A percentile compares a stretch with the other conserved stretches of the same genome.
Conservation (phyloP, 1,140 invertebrate genomes). For the Rhizoglyphus robini region DNA sequence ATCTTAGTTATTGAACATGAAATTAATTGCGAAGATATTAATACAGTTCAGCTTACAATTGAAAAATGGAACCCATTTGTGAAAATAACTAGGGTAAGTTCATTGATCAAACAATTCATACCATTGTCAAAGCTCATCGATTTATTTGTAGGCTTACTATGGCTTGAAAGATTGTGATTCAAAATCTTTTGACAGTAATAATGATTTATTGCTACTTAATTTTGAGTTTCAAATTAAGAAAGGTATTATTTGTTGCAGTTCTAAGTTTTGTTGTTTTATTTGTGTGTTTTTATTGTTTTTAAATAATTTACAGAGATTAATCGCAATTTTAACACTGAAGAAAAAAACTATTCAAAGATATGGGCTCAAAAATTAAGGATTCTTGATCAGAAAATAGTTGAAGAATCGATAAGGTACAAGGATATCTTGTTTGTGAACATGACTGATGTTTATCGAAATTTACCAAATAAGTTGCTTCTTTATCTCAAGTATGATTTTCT, state of each 20-base stretch:
- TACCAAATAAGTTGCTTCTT: slow-evolving; percentile 23
- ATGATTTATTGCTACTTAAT: slow-evolving; percentile 4
- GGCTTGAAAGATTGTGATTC: slow-evolving; percentile 11
- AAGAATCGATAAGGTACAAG: slow-evolving; percentile 9
- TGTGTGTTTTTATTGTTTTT: too few species aligned
- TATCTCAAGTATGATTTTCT: slow-evolving; percentile 21
- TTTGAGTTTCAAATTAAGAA: background rate
- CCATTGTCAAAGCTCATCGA: slow-evolving; percentile 1
- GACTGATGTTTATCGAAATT: slow-evolving; percentile 24
- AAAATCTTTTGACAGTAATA: background rate
- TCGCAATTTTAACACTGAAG: too few species aligned
- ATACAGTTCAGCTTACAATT: too few species aligned
- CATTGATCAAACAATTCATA: background rate
- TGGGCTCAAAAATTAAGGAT: slow-evolving; percentile 13
- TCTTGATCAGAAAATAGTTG: slow-evolving; percentile 10
- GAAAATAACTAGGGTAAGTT: slow-evolving; percentile 9
- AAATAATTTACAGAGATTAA: too few species aligned
- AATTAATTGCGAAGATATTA: background rate
- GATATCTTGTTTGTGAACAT: slow-evolving; percentile 24
- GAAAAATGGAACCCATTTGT: too few species aligned
- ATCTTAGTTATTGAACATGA: background rate
- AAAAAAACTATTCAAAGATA: slow-evolving; percentile 12
- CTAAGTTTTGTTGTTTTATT: too few species aligned
- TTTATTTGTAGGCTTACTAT: slow-evolving; percentile 16
- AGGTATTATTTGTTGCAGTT: too few species aligned